Evolutionary conservation across 1,140 invertebrate genomes (phyloP).

Genomic region (Drosophila repleta): DNA sequence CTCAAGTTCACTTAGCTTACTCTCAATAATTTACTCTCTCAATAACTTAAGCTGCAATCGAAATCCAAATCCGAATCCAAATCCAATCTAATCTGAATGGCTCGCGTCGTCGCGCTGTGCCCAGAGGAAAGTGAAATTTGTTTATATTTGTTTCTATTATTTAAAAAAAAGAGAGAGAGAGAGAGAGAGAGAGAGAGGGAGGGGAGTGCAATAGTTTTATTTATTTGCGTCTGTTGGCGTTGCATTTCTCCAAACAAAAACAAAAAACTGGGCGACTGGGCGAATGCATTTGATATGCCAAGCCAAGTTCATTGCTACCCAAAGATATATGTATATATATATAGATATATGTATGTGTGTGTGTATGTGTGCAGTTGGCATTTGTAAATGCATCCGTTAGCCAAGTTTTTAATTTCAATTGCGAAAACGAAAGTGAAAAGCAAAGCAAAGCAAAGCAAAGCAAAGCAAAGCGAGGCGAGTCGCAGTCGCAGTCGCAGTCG

Average conservation of each 20-base stretch:
- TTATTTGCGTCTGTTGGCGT: conserved; percentile 66
- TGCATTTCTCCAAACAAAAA: conserved; percentile 69
- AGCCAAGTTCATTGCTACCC: conserved; percentile 74
- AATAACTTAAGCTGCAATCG: not conserved
- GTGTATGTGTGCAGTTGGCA: conserved; percentile 36
- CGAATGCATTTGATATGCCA: conserved; percentile 42
- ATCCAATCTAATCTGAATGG: conserved; percentile 10
- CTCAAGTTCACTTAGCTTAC: too few relatives aligned
- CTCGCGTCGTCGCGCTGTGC: conserved; percentile 23
- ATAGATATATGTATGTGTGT: not conserved
- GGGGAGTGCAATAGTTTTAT: conserved; percentile 47
- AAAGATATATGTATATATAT: not conserved
- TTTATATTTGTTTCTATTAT: conserved; percentile 6
- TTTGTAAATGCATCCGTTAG: conserved; percentile 73
- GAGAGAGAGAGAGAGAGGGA: too few relatives aligned
- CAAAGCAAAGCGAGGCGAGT: not conserved
- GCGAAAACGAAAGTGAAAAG: conserved; percentile 81
- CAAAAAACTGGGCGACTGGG: conserved; percentile 51
- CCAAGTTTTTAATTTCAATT: conserved; percentile 78
- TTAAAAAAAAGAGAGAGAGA: not conserved
- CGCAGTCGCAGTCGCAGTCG: too few relatives aligned
- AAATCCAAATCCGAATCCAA: too few relatives aligned
- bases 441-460: conserved; percentile 34
- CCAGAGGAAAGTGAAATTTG: conserved; percentile 40
- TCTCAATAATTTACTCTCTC: too few relatives aligned